Base-by-base conservation (phyloP, 2,113 vertebrate genomes). In the Limanda limanda region DNA sequence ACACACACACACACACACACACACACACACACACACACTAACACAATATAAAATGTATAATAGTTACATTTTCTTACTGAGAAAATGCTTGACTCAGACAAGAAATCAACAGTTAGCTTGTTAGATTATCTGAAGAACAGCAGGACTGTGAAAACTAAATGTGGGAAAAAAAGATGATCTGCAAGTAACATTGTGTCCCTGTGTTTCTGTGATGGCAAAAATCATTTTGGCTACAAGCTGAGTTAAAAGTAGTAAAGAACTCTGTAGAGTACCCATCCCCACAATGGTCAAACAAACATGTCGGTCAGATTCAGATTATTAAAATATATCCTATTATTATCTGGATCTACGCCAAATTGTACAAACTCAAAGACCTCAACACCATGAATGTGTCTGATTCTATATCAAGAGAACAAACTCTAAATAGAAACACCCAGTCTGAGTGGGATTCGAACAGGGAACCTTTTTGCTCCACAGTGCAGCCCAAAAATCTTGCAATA, bases 91-190 rank as follows among this genome's bases (percentile, higher is more conserved):
- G 35, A 57, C 52, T 48, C 21, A 8, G 21, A 18, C 5, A 68
- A 65, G 42, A 63, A 68, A 35, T 63, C 24, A 42, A 76, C 47
- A 45, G 52, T 68, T 73, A 37, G 40, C 59, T 76, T 79, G 58
- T 68, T 72, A 64, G 61, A 27, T 76, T 64, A 55, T 73, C 69
- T 23, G 70, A 66, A 31, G 62, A 73, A 61, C 60, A 81, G 65
- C 75, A 82, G 63, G 67, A 82, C 70, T 78, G 78, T 75, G 80
- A 87, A 85, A 84, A 79, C 63, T 65, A 63, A 47, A 54, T 52
- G 76, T 66, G 76, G 2, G 3, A 42, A 42, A 42, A 60, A 64
- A 74, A 27, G 15, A 2, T 1, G 25, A 1, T 42, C 18, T 64
- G 61, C 35, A 54, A 65, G 63, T n/a, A 54, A 45, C 76, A 81